Evolutionary conservation across 2,113 vertebrate genomes (phyloP).

Genomic region (Actenoides hombroni): DNA sequence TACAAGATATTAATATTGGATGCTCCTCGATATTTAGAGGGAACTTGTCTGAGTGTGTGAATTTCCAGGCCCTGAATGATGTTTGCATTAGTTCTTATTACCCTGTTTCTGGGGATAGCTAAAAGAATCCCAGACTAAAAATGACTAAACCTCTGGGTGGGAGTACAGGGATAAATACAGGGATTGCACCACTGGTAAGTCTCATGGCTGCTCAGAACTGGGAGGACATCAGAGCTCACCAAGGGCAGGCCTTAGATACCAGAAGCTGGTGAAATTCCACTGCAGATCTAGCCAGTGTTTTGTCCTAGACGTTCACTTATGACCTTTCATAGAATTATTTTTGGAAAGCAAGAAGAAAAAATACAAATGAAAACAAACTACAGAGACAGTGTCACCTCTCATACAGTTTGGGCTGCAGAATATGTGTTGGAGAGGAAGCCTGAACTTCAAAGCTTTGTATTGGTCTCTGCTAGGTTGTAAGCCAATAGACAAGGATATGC

Average conservation of each 20-base stretch:
- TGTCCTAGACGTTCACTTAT: background rate
- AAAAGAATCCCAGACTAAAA: background rate
- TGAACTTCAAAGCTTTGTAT: background rate
- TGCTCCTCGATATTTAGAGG: background rate
- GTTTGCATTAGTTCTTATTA: background rate
- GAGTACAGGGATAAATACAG: background rate
- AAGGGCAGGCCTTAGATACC: background rate
- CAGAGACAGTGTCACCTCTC: background rate
- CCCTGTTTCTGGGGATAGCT: background rate
- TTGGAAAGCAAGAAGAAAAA: background rate
- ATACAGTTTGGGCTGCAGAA: background rate
- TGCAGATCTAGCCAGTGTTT: background rate
- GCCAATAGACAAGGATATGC: background rate
- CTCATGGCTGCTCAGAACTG: background rate
- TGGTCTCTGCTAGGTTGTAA: background rate
- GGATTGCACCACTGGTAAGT: background rate
- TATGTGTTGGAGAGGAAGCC: background rate
- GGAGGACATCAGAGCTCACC: background rate
- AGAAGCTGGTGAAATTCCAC: background rate
- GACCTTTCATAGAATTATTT: background rate
- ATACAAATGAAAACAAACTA: background rate
- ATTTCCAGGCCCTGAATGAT: background rate
- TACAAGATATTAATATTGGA: background rate
- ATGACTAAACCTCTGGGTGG: background rate
- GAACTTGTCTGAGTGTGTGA: background rate